A percentile compares a stretch with the other conserved stretches of the same genome.
These are phyloP conservation scores for Apodemia duryi DNA, from an alignment of 2,888 invertebrate genomes.

Conservation along the genomic window DNA sequence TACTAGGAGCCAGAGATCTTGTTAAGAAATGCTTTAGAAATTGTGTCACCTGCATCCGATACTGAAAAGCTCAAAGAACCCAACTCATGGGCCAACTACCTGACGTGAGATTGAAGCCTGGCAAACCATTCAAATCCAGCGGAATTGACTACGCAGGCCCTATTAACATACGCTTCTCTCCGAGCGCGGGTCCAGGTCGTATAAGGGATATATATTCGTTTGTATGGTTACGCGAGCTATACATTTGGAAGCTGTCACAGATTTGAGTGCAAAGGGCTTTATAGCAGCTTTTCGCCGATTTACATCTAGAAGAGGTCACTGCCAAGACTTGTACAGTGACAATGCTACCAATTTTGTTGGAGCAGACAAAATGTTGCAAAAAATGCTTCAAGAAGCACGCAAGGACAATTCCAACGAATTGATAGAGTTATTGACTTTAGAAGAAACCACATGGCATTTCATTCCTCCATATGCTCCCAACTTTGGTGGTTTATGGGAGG, in stretches of 20 bases:
- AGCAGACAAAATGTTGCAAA: not conserved
- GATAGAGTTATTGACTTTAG: not conserved
- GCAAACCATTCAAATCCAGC: not conserved
- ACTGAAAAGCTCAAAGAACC: too few relatives aligned
- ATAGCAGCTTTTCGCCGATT: slow-evolving; percentile 19
- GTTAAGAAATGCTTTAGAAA: too few relatives aligned
- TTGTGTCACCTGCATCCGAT: too few relatives aligned
- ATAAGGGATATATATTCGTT: not conserved
- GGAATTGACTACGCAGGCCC: not conserved
- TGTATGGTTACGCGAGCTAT: slow-evolving; percentile 14
- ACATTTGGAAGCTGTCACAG: slow-evolving; percentile 19
- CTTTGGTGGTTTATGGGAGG: slow-evolving; percentile 35
- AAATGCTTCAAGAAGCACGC: not conserved
- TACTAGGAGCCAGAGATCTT: too few relatives aligned
- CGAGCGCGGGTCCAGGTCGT: not conserved
- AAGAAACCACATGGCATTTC: slow-evolving; percentile 27
- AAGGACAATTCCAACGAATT: not conserved
- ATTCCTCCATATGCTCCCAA: slow-evolving; percentile 31
- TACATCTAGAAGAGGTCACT: slow-evolving; percentile 20
- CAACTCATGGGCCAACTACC: too few relatives aligned
- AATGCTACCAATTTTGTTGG: slow-evolving; percentile 4
- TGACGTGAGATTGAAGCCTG: too few relatives aligned
- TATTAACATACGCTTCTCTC: too few relatives aligned
- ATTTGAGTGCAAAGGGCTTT: slow-evolving; percentile 16
- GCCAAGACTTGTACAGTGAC: slow-evolving; percentile 8